A percentile compares a stretch with the other conserved stretches of the same genome.
phyloP scores from a whole-genome alignment of 2,113 vertebrate genomes.

The Tricholaema leucomelas region DNA sequence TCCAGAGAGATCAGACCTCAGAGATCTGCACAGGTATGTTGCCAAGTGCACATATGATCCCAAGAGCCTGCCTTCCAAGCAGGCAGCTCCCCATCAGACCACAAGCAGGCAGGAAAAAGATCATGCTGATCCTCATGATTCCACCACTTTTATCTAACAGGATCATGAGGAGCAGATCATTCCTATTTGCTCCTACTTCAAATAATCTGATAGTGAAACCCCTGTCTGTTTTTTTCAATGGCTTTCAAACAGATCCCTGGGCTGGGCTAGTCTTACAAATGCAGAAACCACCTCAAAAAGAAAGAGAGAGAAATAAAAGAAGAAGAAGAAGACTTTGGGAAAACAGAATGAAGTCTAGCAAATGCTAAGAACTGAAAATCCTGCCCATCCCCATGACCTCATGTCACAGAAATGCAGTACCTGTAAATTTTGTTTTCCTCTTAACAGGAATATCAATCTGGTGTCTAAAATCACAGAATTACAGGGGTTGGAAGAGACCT shows the following conservation, averaged over 20 bases:
- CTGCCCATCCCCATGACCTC: not conserved
- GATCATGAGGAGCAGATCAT: not conserved
- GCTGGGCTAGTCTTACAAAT: not conserved
- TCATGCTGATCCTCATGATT: not conserved
- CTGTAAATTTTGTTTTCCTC: not conserved
- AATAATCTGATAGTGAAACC: not conserved
- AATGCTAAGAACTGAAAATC: not conserved
- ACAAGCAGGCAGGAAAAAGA: not conserved
- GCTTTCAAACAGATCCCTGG: not conserved
- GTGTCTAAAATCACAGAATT: conserved; percentile 27
- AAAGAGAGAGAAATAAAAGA: not conserved
- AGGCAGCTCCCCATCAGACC: not conserved
- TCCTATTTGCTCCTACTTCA: not conserved
- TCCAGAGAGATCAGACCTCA: not conserved
- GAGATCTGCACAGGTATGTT: not conserved
- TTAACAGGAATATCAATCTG: conserved; percentile 14
- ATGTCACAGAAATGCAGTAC: not conserved
- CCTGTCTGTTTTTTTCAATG: not conserved
- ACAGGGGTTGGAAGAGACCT: too few relatives aligned
- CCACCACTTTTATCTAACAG: not conserved
- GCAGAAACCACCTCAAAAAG: not conserved
- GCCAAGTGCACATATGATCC: rapidly evolving
- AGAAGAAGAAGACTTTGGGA: not conserved
- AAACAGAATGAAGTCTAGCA: not conserved
- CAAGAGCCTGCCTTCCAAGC: not conserved